Evolutionary conservation across 2,888 invertebrate species (phyloP), one percentile per base, ranked within the genome.

Genomic region (Stenchaetothrips biformis): DNA sequence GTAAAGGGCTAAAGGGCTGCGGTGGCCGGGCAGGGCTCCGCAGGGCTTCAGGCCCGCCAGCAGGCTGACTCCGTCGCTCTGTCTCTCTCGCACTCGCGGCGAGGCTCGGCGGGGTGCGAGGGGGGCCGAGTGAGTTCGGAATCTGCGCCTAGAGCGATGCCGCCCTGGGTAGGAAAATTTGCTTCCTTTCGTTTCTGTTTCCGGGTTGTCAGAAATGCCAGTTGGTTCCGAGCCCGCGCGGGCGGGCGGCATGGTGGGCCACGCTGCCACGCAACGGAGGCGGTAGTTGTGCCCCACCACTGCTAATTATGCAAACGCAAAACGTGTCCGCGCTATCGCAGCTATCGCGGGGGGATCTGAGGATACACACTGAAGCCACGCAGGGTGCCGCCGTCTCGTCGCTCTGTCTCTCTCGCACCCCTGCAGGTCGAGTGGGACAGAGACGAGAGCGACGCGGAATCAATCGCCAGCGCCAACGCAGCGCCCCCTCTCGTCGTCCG

Each of bases 111-210:
- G 11, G 21, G 79, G 53, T n/a, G 53, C 53, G 79, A 47, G 77
- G 0, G 49, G 7, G 21, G 37, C 48, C 3, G 78, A 16, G n/a
- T 13, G 53, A 48, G 47, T 47, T 37, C 49, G 78, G 13, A 78
- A 49, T 49, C 78, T 7, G 25, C 48, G 78, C 47, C 21, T 47
- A 37, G 37, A 37, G 1, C 37, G 37, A 37, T 37, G 37, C 37
- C 37, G 37, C 78, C 78, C 37, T 84, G 67, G 79, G 79, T 86
- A 37, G 37, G 37, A 37, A 37, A 37, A n/a, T n/a, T n/a, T n/a
- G n/a, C n/a, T n/a, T n/a, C n/a, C n/a, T n/a, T n/a, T n/a, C 87
- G 84, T 88, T 90, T 90, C 87, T 95, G 95, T 0, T 94, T 95
- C 83, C 95, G 95, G 86, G 95, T 95, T 79, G 95, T 95, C 6